Conservation (phyloP, 2,797 vertebrate genomes). For the Liasis olivaceus region DNA sequence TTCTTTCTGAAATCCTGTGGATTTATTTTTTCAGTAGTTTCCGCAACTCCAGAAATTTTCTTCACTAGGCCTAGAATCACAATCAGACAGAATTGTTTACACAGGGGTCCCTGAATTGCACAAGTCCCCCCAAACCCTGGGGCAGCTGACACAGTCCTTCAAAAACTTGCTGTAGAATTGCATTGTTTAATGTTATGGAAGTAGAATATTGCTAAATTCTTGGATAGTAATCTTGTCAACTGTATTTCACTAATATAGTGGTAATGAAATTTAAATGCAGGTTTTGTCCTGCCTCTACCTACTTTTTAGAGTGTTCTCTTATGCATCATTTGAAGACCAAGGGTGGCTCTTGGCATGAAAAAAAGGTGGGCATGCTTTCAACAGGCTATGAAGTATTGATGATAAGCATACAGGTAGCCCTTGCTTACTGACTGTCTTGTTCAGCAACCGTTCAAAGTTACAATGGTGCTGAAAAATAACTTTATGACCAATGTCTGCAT, state of each 20-base stretch:
- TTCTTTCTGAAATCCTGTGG: not conserved
- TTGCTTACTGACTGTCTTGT: not conserved
- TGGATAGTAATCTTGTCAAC: not conserved
- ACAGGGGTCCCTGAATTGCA: not conserved
- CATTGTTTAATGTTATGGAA: not conserved
- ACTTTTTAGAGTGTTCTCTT: not conserved
- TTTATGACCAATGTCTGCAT: not conserved
- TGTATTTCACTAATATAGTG: not conserved
- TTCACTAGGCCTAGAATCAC: not conserved
- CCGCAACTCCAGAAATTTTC: not conserved
- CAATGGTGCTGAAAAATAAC: not conserved
- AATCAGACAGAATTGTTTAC: not conserved
- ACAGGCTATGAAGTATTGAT: not conserved
- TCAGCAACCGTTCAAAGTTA: not conserved
- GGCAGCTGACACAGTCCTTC: not conserved
- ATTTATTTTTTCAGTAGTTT: not conserved
- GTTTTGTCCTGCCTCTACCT: not conserved
- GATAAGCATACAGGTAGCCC: not conserved
- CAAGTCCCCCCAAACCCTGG: not conserved
- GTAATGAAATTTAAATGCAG: not conserved
- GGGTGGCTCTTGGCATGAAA: not conserved
- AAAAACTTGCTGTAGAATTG: not conserved
- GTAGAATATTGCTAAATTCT: not conserved
- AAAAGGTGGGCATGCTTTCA: not conserved
- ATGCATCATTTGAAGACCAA: not conserved